Percentiles rank a stretch among this genome's conserved stretches.
phyloP scores from a whole-genome alignment of 2,113 vertebrate genomes.

The Laticauda laticaudata region DNA sequence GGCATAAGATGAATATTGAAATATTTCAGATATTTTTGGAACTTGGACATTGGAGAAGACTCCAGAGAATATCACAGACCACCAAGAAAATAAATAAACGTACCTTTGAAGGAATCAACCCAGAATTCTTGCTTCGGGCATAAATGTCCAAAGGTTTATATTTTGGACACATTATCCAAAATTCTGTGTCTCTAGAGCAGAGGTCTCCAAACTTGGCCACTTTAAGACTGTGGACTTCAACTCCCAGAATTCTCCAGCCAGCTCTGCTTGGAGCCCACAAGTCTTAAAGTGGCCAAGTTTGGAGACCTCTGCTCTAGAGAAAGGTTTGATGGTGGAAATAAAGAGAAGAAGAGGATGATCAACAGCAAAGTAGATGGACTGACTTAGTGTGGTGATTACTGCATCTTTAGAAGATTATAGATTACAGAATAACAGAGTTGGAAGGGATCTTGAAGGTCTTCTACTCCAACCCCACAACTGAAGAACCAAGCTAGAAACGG shows the following conservation, averaged over 20 bases:
- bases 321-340: not conserved
- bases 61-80: not conserved
- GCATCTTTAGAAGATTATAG: not conserved
- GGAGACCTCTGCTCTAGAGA: not conserved
- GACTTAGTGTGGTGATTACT: not conserved
- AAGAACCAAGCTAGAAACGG: not conserved
- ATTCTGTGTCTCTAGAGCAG: not conserved
- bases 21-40: not conserved
- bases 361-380: too few relatives aligned
- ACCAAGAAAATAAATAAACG: not conserved
- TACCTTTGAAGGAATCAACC: not conserved
- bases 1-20: too few relatives aligned
- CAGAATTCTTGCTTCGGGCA: not conserved
- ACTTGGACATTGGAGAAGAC: not conserved
- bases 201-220: too few relatives aligned
- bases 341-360: not conserved
- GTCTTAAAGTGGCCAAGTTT: too few relatives aligned
- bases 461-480: too few relatives aligned
- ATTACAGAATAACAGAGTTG: too few relatives aligned
- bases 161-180: not conserved
- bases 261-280: too few relatives aligned
- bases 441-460: too few relatives aligned
- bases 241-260: too few relatives aligned
- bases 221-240: too few relatives aligned
- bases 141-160: not conserved